These are phyloP conservation scores for Trichomalopsis sarcophagae DNA, from an alignment of 1,140 invertebrate species.

Conservation along the genomic window DNA sequence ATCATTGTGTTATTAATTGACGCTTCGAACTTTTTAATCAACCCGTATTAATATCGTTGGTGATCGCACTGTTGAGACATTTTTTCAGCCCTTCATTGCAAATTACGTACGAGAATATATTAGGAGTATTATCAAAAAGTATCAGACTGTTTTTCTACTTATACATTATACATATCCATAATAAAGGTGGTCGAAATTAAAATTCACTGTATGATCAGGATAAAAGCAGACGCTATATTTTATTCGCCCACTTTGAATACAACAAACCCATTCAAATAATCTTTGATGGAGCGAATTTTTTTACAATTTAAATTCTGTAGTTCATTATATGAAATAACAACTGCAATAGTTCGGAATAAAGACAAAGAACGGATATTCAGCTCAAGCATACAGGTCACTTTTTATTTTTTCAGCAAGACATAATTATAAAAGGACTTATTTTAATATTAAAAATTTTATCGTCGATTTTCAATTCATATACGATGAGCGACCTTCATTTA, in stretches of 20 bases:
- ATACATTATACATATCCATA: neutral
- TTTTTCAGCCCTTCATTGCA: slow-evolving; percentile 15
- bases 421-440: neutral
- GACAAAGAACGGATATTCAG: neutral
- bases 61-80: slow-evolving; percentile 7
- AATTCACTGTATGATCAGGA: neutral
- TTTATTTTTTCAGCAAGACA: neutral
- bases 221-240: neutral
- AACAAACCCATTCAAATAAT: neutral
- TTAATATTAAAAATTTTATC: neutral
- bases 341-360: neutral
- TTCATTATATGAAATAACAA: neutral
- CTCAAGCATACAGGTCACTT: neutral
- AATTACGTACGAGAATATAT: too few relatives aligned
- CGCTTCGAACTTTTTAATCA: slow-evolving; percentile 39
- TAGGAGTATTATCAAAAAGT: neutral
- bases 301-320: neutral
- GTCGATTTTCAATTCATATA: neutral
- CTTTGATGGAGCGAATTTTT: neutral
- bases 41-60: slow-evolving; percentile 15
- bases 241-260: neutral
- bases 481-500: neutral
- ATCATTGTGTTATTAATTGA: slow-evolving; percentile 39
- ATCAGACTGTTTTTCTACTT: neutral
- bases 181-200: neutral